These are phyloP conservation scores for Ceratina calcarata DNA, from an alignment of 1,140 invertebrate genomes.

Conservation along the genomic window DNA sequence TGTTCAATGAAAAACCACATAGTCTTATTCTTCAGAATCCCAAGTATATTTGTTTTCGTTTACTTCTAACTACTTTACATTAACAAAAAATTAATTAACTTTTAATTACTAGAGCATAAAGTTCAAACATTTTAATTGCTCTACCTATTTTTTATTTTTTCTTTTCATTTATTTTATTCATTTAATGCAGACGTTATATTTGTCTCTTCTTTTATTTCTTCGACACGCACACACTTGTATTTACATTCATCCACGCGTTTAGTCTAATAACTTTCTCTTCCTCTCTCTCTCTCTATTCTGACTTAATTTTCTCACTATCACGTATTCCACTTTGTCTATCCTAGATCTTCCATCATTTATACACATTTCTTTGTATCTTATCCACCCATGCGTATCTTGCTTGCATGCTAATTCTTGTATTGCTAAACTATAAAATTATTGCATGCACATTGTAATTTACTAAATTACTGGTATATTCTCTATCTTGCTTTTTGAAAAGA, in stretches of 20 bases:
- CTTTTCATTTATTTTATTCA: slow-evolving; percentile 8
- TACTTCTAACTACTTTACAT: background rate
- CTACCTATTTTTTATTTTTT: slow-evolving; percentile 11
- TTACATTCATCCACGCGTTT: slow-evolving; percentile 21
- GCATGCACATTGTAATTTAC: background rate
- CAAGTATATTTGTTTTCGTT: background rate
- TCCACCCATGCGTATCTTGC: background rate
- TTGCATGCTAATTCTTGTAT: background rate
- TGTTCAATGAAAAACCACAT: too few relatives aligned
- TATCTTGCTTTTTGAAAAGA: background rate
- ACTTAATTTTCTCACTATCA: slow-evolving; percentile 25
- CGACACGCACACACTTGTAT: background rate
- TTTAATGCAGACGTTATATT: background rate
- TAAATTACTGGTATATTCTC: background rate
- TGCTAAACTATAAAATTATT: background rate
- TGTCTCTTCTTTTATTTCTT: background rate
- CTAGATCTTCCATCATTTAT: background rate
- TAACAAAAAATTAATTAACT: background rate
- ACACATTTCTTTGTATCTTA: slow-evolving; percentile 2
- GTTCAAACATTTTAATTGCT: background rate
- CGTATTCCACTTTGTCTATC: slow-evolving; percentile 2
- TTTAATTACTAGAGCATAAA: too few relatives aligned
- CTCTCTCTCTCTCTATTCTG: slow-evolving; percentile 43
- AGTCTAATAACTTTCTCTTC: slow-evolving; percentile 40
- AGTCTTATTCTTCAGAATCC: too few relatives aligned